Evolutionary conservation across 2,113 vertebrate genomes (phyloP).

Genomic region (Paradisaea rubra): DNA sequence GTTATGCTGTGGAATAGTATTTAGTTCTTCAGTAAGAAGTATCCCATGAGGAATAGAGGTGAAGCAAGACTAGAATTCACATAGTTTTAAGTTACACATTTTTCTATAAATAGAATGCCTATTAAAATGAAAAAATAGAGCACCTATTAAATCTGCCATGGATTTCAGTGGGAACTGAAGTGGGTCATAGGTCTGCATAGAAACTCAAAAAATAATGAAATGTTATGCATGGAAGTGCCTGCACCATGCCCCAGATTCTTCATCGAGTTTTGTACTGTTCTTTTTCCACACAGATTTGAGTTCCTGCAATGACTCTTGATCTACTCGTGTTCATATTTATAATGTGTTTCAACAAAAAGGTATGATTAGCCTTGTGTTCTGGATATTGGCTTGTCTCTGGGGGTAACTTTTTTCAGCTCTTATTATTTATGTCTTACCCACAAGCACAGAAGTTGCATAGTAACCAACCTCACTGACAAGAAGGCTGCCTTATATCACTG

Average conservation of each 20-base stretch:
- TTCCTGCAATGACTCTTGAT: constrained; percentile 11
- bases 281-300: constrained; percentile 36
- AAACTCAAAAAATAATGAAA: constrained; percentile 27
- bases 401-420: neutral
- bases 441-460: neutral
- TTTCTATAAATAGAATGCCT: constrained; percentile 59
- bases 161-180: constrained; percentile 47
- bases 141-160: constrained; percentile 45
- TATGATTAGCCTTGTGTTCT: constrained; percentile 21
- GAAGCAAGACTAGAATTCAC: constrained; percentile 5
- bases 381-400: constrained; percentile 3
- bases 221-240: neutral
- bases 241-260: constrained; percentile 47
- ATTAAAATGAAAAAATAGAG: constrained; percentile 57
- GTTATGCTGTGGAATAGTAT: neutral
- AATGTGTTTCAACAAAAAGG: neutral
- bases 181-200: constrained; percentile 49
- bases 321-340: neutral
- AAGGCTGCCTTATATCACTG: neutral
- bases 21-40: neutral
- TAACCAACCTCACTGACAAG: neutral
- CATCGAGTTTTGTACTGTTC: neutral
- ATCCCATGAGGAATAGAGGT: neutral
- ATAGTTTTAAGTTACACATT: constrained; percentile 33
- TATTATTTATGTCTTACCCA: neutral